These are phyloP conservation scores for Graphium colonna DNA, from an alignment of 2,888 invertebrate genomes.

Conservation along the genomic window DNA sequence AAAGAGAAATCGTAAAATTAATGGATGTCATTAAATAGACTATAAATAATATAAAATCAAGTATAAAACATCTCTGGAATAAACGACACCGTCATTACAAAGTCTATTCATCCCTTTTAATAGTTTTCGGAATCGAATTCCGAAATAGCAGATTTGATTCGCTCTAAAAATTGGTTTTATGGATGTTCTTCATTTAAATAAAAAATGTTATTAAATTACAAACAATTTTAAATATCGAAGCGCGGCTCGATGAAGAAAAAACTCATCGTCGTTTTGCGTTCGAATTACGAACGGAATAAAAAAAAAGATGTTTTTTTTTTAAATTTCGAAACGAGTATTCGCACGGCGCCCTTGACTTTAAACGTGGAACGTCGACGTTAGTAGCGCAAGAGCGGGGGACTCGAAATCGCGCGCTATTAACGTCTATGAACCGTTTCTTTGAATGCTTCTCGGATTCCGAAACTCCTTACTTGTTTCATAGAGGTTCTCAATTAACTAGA, in stretches of 20 bases:
- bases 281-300: too few relatives aligned
- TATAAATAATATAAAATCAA: too few relatives aligned
- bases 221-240: too few relatives aligned
- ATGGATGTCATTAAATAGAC: background rate
- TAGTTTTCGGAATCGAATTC: background rate
- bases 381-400: too few relatives aligned
- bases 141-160: background rate
- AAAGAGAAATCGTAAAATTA: background rate
- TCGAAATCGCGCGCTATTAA: background rate
- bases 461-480: constrained; percentile 7
- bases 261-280: too few relatives aligned
- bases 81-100: too few relatives aligned
- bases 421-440: constrained; percentile 8
- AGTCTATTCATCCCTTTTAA: background rate
- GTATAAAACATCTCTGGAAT: background rate
- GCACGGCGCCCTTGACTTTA: background rate
- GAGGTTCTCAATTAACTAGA: constrained; percentile 7
- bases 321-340: background rate
- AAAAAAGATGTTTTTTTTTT: background rate
- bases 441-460: constrained; percentile 16
- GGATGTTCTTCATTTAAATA: too few relatives aligned
- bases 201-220: too few relatives aligned
- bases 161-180: background rate
- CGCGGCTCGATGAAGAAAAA: too few relatives aligned
- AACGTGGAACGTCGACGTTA: background rate